Evolutionary conservation across 1,140 invertebrate genomes (phyloP).

Genomic region (Pseudobourletiella spinata): DNA sequence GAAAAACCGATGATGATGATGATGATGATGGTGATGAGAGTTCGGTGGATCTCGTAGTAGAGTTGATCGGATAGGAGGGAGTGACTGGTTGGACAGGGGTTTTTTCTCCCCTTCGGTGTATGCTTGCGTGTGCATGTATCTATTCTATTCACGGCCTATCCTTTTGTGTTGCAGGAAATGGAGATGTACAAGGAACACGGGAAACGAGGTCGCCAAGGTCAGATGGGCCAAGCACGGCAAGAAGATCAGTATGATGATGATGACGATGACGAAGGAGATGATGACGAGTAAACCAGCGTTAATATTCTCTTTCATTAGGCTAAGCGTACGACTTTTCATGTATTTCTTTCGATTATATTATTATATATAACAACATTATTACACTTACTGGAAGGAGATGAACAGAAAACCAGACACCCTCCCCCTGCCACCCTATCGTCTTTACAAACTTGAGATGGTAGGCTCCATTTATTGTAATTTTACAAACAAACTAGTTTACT

Average conservation of each 20-base stretch:
- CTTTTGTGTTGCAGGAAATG: constrained; percentile 1
- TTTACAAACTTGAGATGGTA: neutral
- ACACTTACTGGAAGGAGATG: no score
- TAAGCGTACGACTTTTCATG: neutral
- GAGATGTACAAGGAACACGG: constrained; percentile 6
- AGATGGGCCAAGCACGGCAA: neutral
- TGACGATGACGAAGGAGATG: constrained; percentile 7
- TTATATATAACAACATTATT: no score
- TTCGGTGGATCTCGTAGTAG: no score
- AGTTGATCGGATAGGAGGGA: no score
- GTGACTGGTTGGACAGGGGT: no score
- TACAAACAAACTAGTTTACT: neutral
- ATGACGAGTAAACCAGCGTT: neutral
- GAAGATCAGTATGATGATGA: constrained; percentile 4
- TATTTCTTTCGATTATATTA: neutral
- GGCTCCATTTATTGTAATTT: neutral
- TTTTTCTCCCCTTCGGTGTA: no score
- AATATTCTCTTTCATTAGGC: neutral
- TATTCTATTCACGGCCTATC: no score
- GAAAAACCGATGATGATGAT: no score
- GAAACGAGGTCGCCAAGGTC: constrained; percentile 1
- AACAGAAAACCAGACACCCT: neutral
- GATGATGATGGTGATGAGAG: no score
- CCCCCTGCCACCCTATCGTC: neutral
- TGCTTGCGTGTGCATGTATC: neutral